Base-by-base conservation (phyloP, 2,888 invertebrate genomes). In the Heliconius cydno region DNA sequence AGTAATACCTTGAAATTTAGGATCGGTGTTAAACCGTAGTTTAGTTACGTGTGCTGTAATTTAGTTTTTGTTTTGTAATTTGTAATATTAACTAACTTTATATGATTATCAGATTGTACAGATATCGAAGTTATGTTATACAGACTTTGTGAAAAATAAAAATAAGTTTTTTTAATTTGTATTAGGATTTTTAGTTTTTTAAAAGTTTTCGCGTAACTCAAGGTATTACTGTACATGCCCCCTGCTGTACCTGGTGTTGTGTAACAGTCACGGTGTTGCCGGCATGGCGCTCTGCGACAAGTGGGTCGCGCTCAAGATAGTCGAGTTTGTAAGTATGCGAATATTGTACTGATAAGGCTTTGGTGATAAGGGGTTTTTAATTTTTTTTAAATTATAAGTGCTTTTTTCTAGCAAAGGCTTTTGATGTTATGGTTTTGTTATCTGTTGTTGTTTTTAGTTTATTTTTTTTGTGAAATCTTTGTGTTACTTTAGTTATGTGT, bases 251-350 rank as follows among this genome's bases (percentile, higher is more conserved):
- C n/a, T 28, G 22, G 82, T 79, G 83, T 84, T 83, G 84, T 83
- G 85, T 76, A 82, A 83, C 68, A 82, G 79, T 81, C 81, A 81
- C 79, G 83, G 85, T 85, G 84, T 86, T 82, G 41, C 3, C 84
- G 83, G 83, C 81, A 95, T 95, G 95, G 93, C 92, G 87, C 88
- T 94, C 65, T 95, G 93, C 87, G 95, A 95, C 91, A 95, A 95
- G 92, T 95, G 95, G 95, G 95, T 95, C 92, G 94, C 91, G 84
- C 92, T 95, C 86, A 95, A 95, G 93, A 93, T 95, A 88, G 91
- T 94, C 73, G 94, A 95, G 90, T 95, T 95, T 85, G 95, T 95
- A 88, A 93, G 95, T 94, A 65, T 65, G 46, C 75, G 75, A 75
- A 66, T 30, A 41, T 41, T 75, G 22, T 25, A 63, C 41, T 22